Conservation (phyloP, 2,113 vertebrate species). For the Oryzias woworae region DNA sequence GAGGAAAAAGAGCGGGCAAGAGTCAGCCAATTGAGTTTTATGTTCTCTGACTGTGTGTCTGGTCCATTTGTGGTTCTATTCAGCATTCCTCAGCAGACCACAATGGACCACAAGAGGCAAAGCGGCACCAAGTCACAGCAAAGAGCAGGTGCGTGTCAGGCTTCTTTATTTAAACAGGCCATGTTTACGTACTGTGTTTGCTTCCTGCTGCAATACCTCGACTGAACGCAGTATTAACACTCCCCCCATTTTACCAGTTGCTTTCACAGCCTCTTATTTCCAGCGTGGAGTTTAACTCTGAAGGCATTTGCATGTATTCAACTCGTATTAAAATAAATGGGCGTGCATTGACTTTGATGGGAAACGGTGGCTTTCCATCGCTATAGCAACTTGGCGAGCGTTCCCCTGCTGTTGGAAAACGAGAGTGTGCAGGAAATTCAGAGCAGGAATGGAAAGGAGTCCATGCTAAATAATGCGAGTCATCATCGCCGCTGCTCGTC, state of each 20-base stretch:
- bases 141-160: constrained; percentile 52
- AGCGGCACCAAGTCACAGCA: constrained; percentile 35
- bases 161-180: constrained; percentile 36
- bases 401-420: constrained; percentile 53
- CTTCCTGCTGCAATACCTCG: constrained; percentile 26
- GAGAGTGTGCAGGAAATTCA: constrained; percentile 52
- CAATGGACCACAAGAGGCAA: constrained; percentile 62
- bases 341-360: constrained; percentile 59
- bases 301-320: constrained; percentile 4
- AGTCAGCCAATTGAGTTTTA: constrained; percentile 67
- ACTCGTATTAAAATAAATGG: constrained; percentile 53
- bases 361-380: constrained; percentile 60
- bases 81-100: constrained; percentile 64
- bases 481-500: constrained; percentile 20
- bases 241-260: constrained; percentile 8
- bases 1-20: constrained; percentile 37
- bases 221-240: constrained; percentile 26
- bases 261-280: constrained; percentile 23
- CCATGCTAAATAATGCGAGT: constrained; percentile 28
- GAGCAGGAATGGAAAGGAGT: constrained; percentile 39
- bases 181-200: constrained; percentile 28
- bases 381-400: constrained; percentile 45
- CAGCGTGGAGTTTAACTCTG: constrained; percentile 24
- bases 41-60: constrained; percentile 67
- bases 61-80: constrained; percentile 71